These are phyloP conservation scores for Cryptophagus acutangulus DNA, from an alignment of 2,888 invertebrate genomes.

Conservation along the genomic window DNA sequence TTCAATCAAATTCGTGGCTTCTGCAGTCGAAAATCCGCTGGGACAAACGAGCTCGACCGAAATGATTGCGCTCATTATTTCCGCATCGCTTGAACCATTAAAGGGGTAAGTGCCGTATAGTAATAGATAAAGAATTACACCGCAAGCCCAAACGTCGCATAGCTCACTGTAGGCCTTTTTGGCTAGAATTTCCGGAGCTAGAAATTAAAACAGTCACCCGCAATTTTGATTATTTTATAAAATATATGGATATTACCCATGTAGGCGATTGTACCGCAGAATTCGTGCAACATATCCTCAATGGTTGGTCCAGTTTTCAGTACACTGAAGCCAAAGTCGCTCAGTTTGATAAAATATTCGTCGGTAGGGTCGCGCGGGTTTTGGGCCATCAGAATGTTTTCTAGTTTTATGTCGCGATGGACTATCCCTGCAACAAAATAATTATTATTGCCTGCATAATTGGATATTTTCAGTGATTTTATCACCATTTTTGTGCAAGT, in stretches of 20 bases:
- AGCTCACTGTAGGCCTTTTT: conserved; percentile 53
- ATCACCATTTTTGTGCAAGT: conserved; percentile 48
- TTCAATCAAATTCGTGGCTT: conserved; percentile 47
- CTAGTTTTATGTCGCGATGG: conserved; percentile 50
- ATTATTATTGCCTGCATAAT: too few species aligned
- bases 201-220: conserved; percentile 1
- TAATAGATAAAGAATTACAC: conserved; percentile 53
- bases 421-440: conserved; percentile 45
- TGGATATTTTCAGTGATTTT: background rate
- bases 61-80: conserved; percentile 39
- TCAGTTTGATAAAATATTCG: conserved; percentile 52
- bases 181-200: conserved; percentile 56
- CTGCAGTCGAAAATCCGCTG: conserved; percentile 20
- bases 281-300: conserved; percentile 53
- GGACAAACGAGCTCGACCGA: conserved; percentile 34
- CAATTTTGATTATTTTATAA: background rate
- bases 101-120: conserved; percentile 46
- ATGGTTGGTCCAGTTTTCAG: conserved; percentile 48
- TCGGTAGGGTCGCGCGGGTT: conserved; percentile 49
- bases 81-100: conserved; percentile 21
- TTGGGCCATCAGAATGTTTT: conserved; percentile 50
- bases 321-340: conserved; percentile 56
- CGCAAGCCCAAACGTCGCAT: conserved; percentile 58
- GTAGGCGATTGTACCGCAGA: conserved; percentile 54
- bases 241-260: conserved; percentile 47